phyloP scores from a whole-genome alignment of 2,113 vertebrate genomes.

The Suncus etruscus region DNA sequence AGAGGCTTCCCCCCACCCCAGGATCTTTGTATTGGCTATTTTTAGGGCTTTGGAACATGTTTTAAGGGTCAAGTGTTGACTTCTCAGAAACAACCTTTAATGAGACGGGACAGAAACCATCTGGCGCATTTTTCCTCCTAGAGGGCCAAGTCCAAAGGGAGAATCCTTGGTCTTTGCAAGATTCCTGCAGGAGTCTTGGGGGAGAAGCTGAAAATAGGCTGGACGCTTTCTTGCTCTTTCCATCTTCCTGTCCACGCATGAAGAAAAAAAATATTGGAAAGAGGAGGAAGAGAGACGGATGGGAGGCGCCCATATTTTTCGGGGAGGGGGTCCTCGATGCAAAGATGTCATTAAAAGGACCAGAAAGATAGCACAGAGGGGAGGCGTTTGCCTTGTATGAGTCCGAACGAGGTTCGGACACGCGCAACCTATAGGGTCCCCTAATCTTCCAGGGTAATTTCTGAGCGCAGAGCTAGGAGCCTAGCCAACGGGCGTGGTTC shows the following conservation, averaged over 20 bases:
- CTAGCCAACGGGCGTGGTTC: no score
- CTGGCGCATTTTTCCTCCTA: conserved; percentile 22
- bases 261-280: not conserved
- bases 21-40: conserved; percentile 43
- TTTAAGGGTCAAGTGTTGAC: conserved; percentile 69
- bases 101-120: conserved; percentile 59
- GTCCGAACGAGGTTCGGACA: no score
- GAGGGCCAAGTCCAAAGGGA: not conserved
- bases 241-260: not conserved
- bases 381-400: no score
- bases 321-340: not conserved
- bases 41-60: conserved; percentile 63
- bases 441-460: no score
- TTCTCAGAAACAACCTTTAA: conserved; percentile 74
- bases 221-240: not conserved
- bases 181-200: not conserved
- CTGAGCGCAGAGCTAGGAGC: no score
- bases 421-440: no score
- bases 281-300: not conserved
- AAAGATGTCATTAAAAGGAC: not conserved
- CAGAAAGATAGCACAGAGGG: no score
- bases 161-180: conserved; percentile 37
- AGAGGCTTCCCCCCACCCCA: not conserved
- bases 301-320: no score
- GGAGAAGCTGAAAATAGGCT: not conserved